A percentile compares a stretch with the other conserved stretches of the same genome.
Evolutionary conservation across 2,888 invertebrate species (phyloP).

Genomic region (Tiliacea aurago): DNA sequence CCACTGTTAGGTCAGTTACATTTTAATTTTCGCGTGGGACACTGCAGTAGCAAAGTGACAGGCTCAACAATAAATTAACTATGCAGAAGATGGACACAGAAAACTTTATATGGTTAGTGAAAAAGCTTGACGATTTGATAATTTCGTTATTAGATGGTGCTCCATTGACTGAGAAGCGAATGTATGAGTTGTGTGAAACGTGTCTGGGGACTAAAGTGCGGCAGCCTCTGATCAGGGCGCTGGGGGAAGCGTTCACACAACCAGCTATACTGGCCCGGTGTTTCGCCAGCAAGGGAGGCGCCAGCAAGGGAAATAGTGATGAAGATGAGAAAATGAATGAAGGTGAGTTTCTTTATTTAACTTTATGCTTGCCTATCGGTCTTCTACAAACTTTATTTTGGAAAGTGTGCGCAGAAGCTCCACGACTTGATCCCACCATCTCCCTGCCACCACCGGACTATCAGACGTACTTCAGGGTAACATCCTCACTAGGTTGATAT

Average conservation of each 20-base stretch:
- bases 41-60: not conserved
- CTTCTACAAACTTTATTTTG: not conserved
- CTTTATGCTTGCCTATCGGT: not conserved
- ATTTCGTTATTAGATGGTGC: conserved; percentile 80
- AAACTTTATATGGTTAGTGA: conserved; percentile 64
- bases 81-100: conserved; percentile 50
- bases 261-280: conserved; percentile 92
- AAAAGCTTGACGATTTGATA: conserved; percentile 74
- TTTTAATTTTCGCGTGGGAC: not conserved
- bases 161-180: conserved; percentile 93
- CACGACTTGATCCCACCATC: no score
- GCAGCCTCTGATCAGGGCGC: conserved; percentile 93
- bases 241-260: conserved; percentile 94
- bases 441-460: no score
- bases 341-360: conserved; percentile 69
- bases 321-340: conserved; percentile 72
- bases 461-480: no score
- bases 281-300: conserved; percentile 90
- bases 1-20: conserved; percentile 16
- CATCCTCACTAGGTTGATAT: no score
- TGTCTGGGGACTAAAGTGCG: conserved; percentile 93
- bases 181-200: conserved; percentile 94
- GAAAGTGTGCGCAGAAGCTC: not conserved
- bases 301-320: conserved; percentile 67
- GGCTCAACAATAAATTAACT: not conserved